phyloP scores from a whole-genome alignment of 2,888 invertebrate genomes.

The Parnassius smintheus region DNA sequence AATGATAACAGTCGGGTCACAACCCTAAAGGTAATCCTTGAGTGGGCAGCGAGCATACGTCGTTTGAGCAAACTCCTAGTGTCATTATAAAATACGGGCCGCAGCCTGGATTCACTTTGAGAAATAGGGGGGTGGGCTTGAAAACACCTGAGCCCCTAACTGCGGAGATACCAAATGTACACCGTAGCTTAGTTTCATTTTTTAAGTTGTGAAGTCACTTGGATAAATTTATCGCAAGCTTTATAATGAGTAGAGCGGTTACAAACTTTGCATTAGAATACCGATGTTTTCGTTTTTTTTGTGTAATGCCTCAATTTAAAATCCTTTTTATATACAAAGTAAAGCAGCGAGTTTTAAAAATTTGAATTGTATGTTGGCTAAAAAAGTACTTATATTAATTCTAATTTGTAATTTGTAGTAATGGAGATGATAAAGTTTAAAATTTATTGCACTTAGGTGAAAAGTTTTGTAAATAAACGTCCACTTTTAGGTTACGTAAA shows the following conservation, averaged over 20 bases:
- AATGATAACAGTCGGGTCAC: conserved; percentile 48
- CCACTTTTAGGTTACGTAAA: background rate
- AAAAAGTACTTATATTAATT: too few species aligned
- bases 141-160: conserved; percentile 60
- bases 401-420: too few species aligned
- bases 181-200: conserved; percentile 28
- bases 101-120: conserved; percentile 74
- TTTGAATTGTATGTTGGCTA: too few species aligned
- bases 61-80: conserved; percentile 67
- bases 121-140: conserved; percentile 66
- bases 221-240: conserved; percentile 34
- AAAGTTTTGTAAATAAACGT: background rate
- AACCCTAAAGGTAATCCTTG: conserved; percentile 65
- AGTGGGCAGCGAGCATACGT: conserved; percentile 72
- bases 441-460: background rate
- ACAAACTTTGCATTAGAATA: background rate
- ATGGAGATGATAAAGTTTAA: background rate
- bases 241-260: conserved; percentile 6
- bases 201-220: conserved; percentile 33
- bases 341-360: too few species aligned
- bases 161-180: conserved; percentile 42
- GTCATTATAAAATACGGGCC: conserved; percentile 77
- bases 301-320: too few species aligned
- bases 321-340: too few species aligned
- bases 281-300: background rate